Percentiles rank a stretch among this genome's conserved stretches.
These are phyloP conservation scores for Rallus limicola DNA, from an alignment of 2,113 vertebrate genomes.

Conservation along the genomic window DNA sequence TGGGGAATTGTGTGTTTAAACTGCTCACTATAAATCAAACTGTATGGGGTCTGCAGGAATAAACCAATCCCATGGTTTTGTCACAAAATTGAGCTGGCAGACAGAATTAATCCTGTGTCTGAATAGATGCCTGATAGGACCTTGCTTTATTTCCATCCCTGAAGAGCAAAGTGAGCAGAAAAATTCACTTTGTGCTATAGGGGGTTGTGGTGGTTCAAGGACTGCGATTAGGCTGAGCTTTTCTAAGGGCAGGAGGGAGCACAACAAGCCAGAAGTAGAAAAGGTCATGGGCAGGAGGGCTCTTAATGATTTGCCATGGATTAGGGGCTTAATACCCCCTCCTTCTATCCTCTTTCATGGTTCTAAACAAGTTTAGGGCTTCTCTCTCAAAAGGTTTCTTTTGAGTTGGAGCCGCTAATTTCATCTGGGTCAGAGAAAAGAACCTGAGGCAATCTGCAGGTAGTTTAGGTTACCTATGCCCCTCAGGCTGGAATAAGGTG, in stretches of 20 bases:
- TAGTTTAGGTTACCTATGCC: not conserved
- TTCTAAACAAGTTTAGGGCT: constrained; percentile 1
- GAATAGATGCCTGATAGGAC: not conserved
- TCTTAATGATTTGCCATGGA: not conserved
- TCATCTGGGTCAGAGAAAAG: not conserved
- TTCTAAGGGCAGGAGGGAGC: not conserved
- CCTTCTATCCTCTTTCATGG: not conserved
- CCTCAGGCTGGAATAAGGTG: not conserved
- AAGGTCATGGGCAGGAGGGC: not conserved
- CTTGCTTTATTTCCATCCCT: not conserved
- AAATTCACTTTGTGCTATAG: not conserved
- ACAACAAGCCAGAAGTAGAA: not conserved
- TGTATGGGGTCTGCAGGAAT: constrained; percentile 12
- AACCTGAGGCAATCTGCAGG: not conserved
- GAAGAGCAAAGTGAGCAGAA: not conserved
- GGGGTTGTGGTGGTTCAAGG: not conserved
- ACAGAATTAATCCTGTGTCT: constrained; percentile 30
- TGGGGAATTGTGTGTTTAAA: constrained; percentile 13
- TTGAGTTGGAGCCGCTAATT: not conserved
- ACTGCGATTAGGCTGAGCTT: not conserved
- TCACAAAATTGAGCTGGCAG: constrained; percentile 34
- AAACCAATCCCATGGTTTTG: constrained; percentile 8
- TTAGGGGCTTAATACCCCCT: not conserved
- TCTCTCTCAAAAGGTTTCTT: not conserved
- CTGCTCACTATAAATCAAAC: constrained; percentile 1